Percentiles rank a stretch among this genome's conserved stretches.
Conservation (phyloP, 2,888 invertebrate genomes). For the Thumatha senex region DNA sequence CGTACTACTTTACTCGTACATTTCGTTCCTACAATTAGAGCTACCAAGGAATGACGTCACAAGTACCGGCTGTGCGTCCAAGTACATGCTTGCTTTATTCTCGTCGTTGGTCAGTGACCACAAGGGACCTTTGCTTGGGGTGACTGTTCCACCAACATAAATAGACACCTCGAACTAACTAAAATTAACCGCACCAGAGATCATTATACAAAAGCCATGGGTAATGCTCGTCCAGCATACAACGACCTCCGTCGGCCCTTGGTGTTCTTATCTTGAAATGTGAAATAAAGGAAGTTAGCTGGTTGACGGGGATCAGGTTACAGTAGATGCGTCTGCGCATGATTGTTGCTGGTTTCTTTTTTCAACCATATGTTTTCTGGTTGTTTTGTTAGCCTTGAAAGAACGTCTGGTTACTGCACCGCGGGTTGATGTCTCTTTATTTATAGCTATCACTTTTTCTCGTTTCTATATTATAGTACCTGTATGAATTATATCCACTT, state of each 20-base stretch:
- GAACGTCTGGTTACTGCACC: conserved; percentile 72
- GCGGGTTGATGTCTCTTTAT: conserved; percentile 63
- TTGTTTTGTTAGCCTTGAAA: conserved; percentile 77
- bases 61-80: conserved; percentile 51
- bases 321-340: conserved; percentile 47
- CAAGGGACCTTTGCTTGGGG: conserved; percentile 76
- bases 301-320: conserved; percentile 50
- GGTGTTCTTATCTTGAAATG: conserved; percentile 51
- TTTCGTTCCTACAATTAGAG: conserved; percentile 47
- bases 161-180: conserved; percentile 39
- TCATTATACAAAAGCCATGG: conserved; percentile 47
- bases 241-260: conserved; percentile 47
- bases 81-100: conserved; percentile 75
- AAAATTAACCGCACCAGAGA: conserved; percentile 30
- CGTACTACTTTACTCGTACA: background rate
- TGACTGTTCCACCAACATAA: conserved; percentile 71
- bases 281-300: conserved; percentile 57
- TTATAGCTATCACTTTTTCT: conserved; percentile 58
- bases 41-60: conserved; percentile 61
- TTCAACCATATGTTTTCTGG: conserved; percentile 77
- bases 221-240: conserved; percentile 42
- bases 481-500: conserved; percentile 25
- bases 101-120: conserved; percentile 80
- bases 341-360: conserved; percentile 65
- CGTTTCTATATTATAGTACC: conserved; percentile 19